Conservation (phyloP, 2,888 invertebrate species). For the Sminthurinus aureus region DNA sequence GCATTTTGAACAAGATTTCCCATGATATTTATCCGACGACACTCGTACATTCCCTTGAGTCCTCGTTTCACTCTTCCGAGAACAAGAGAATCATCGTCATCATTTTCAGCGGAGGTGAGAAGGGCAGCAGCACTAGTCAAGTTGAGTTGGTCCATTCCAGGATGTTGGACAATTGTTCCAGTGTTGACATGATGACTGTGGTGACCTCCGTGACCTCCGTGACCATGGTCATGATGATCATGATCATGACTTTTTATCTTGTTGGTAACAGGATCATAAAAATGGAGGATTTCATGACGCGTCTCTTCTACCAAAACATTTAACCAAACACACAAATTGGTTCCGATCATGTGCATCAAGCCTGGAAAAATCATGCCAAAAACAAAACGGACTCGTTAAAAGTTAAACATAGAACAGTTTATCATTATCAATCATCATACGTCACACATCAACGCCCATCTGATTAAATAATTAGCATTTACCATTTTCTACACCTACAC, state of each 20-base stretch:
- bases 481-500: too few species aligned
- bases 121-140: neutral
- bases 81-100: conserved; percentile 23
- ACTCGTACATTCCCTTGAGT: conserved; percentile 61
- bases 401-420: neutral
- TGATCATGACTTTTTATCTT: neutral
- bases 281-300: conserved; percentile 63
- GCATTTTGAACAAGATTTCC: conserved; percentile 71
- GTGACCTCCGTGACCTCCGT: neutral
- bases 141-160: neutral
- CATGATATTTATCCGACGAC: conserved; percentile 66
- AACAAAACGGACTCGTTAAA: too few species aligned
- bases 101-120: neutral
- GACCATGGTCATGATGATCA: neutral
- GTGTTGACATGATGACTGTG: neutral
- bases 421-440: neutral
- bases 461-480: too few species aligned
- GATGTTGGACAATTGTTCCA: neutral
- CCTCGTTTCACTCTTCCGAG: conserved; percentile 49
- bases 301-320: conserved; percentile 66
- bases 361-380: too few species aligned
- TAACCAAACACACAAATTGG: conserved; percentile 68
- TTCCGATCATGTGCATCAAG: conserved; percentile 68
- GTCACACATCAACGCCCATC: too few species aligned
- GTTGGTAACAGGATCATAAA: conserved; percentile 58